phyloP scores from a whole-genome alignment of 2,797 vertebrate genomes.

The Knipowitschia caucasica region DNA sequence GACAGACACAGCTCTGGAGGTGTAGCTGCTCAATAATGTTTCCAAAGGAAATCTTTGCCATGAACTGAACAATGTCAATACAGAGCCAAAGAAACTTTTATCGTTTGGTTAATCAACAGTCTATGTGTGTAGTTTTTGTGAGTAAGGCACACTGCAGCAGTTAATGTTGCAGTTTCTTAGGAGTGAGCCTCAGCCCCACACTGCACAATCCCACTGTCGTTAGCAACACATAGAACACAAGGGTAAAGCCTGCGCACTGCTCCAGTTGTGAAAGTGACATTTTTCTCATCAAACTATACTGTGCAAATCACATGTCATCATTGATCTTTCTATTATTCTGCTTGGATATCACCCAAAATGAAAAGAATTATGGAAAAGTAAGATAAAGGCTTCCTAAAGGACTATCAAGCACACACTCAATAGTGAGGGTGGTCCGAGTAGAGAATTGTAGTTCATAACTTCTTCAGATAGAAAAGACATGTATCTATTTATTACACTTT shows the following conservation, averaged over 20 bases:
- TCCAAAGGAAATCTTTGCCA: slow-evolving; percentile 28
- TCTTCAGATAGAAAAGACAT: slow-evolving; percentile 51
- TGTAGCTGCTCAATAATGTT: slow-evolving; percentile 15
- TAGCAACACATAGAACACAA: slow-evolving; percentile 55
- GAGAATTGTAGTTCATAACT: slow-evolving; percentile 35
- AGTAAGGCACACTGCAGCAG: slow-evolving; percentile 67
- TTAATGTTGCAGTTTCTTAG: slow-evolving; percentile 37
- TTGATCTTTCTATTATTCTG: slow-evolving; percentile 27
- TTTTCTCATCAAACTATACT: slow-evolving; percentile 30
- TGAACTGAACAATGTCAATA: slow-evolving; percentile 15
- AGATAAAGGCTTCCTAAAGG: slow-evolving; percentile 20
- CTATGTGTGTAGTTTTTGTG: slow-evolving; percentile 32
- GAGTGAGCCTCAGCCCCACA: slow-evolving; percentile 57
- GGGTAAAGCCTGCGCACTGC: slow-evolving; percentile 50
- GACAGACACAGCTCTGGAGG: slow-evolving; percentile 29
- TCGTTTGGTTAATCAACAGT: slow-evolving; percentile 23
- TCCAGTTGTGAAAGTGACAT: slow-evolving; percentile 34
- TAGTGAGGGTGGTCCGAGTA: slow-evolving; percentile 23
- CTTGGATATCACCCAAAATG: slow-evolving; percentile 7
- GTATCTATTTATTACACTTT: too few species aligned
- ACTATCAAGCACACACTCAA: slow-evolving; percentile 40
- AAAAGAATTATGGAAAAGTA: slow-evolving; percentile 11
- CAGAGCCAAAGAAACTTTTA: slow-evolving; percentile 23
- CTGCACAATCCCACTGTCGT: slow-evolving; percentile 52
- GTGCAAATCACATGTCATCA: slow-evolving; percentile 24